Evolutionary conservation across 2,888 invertebrate species (phyloP).

Genomic region (Lamproptera curius): DNA sequence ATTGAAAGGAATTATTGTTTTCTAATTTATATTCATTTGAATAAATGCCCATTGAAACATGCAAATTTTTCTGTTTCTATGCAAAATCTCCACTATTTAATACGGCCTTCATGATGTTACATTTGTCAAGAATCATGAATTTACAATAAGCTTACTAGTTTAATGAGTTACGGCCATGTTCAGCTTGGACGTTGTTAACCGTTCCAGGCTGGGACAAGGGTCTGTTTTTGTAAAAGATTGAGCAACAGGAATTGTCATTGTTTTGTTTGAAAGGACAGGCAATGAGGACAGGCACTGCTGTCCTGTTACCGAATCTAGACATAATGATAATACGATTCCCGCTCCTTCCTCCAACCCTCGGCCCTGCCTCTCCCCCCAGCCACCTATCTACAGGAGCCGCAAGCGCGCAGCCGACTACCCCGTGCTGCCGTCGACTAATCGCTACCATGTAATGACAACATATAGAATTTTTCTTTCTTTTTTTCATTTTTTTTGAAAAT

Average conservation of each 20-base stretch:
- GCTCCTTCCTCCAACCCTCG: conserved; percentile 35
- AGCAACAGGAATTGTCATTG: not conserved
- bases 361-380: conserved; percentile 44
- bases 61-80: conserved; percentile 2
- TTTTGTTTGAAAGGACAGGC: conserved; percentile 8
- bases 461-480: conserved; percentile 65
- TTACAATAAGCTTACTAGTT: conserved; percentile 24
- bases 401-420: conserved; percentile 41
- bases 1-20: no score
- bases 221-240: not conserved
- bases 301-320: conserved; percentile 16
- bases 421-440: conserved; percentile 55
- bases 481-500: conserved; percentile 65
- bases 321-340: conserved; percentile 34
- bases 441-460: conserved; percentile 68
- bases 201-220: conserved; percentile 8
- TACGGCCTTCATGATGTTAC: conserved; percentile 42
- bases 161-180: conserved; percentile 14
- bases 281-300: conserved; percentile 15
- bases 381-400: conserved; percentile 54
- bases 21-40: no score
- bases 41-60: no score
- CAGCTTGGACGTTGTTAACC: conserved; percentile 8
- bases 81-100: conserved; percentile 6
- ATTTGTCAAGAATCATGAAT: conserved; percentile 40